phyloP scores from a whole-genome alignment of 2,113 vertebrate genomes.

The Gulo gulo region DNA sequence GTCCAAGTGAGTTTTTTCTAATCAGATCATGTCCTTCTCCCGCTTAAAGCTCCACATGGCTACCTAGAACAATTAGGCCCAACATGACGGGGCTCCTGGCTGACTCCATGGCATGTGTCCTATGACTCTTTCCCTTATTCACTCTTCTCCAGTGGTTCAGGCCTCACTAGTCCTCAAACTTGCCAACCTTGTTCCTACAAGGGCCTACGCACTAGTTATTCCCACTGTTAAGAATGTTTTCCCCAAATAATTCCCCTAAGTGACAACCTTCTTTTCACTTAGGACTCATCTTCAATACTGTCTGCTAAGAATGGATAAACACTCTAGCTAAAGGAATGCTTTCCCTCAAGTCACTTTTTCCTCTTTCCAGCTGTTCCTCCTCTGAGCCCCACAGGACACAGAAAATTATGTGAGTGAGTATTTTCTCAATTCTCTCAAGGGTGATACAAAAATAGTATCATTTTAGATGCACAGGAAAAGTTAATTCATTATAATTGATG shows the following conservation, averaged over 20 bases:
- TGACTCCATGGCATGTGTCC: neutral
- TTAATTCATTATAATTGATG: neutral
- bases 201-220: neutral
- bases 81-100: neutral
- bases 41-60: neutral
- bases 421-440: neutral
- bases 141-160: neutral
- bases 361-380: neutral
- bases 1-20: neutral
- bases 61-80: neutral
- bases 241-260: neutral
- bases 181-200: neutral
- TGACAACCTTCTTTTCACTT: neutral
- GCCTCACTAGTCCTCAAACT: neutral
- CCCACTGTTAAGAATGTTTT: neutral
- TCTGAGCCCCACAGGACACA: neutral
- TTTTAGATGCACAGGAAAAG: neutral
- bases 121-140: neutral
- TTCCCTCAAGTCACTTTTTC: neutral
- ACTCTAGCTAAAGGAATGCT: neutral
- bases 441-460: neutral
- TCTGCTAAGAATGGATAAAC: neutral
- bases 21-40: neutral
- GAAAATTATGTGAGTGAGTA: neutral
- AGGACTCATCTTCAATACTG: neutral